Base-by-base conservation (phyloP, 2,888 invertebrate species). In the Cyaniris semiargus region DNA sequence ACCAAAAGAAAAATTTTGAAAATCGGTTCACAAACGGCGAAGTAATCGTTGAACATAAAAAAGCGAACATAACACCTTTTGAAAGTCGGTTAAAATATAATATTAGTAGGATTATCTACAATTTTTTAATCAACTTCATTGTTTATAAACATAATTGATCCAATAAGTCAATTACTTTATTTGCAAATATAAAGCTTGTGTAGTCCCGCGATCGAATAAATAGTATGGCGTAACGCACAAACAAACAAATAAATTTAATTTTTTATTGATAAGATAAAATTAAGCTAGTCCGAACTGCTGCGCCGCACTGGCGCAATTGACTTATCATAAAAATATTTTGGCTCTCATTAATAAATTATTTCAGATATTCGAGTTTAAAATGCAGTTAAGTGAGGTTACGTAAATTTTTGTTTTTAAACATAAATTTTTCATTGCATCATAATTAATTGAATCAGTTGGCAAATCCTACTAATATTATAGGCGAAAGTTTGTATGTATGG, bases 181-280 rank as follows among this genome's bases (percentile, higher is more conserved):
- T 21, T 44, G 44, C 10, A 58, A 58, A 1, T 21, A 58, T 21
- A 21, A 58, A 58, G 21, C 3, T 44, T 2, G 0, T 44, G 44
- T 44, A 44, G 44, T 23, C 18, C 58, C 58, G 58, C 58, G 18
- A 66, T 27, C 15, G 66, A 66, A 27, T 66, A 18, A 27, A 31
- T 5, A 66, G 21, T 27, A 18, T 66, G 27, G 27, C 27, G 66
- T 66, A 66, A 66, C 66, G 60, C 13, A 60, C 60, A 60, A 66
- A 66, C 15, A 66, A 27, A 66, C 27, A 66, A 66, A 66, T 31
- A 27, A 27, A 66, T 66, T 66, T 6, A 27, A 0, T 5, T 66
- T 66, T 66, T 66, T 66, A 66, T 66, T 66, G 66, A 66, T 66
- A 66, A 27, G 66, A 66, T 66, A 66, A 66, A 27, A 27, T 27